These are phyloP conservation scores for Ciconia stormi DNA, from an alignment of 2,113 vertebrate genomes.

Conservation along the genomic window DNA sequence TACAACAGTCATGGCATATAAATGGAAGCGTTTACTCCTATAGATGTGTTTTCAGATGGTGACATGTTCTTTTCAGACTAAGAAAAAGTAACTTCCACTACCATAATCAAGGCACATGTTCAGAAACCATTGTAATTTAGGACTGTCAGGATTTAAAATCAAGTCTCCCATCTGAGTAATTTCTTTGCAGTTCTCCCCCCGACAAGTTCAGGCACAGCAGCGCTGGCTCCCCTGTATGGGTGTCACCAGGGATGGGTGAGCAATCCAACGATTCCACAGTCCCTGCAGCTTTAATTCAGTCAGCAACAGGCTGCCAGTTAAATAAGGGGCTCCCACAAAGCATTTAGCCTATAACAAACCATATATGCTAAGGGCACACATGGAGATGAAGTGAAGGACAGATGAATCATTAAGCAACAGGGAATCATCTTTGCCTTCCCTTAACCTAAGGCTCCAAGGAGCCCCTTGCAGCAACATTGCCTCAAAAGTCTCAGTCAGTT, in stretches of 20 bases:
- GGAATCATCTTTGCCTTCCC: background rate
- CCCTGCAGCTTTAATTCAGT: background rate
- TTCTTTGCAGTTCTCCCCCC: background rate
- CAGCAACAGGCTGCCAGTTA: background rate
- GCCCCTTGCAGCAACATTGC: background rate
- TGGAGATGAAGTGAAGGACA: background rate
- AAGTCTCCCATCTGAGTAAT: background rate
- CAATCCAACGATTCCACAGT: background rate
- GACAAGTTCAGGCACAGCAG: background rate
- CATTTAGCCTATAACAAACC: background rate
- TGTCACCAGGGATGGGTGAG: rapidly evolving
- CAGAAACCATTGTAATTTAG: background rate
- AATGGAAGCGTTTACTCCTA: background rate
- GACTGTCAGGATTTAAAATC: background rate
- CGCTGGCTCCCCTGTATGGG: rapidly evolving
- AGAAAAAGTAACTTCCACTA: background rate
- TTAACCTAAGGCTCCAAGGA: background rate
- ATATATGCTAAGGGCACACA: background rate
- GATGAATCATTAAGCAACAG: background rate
- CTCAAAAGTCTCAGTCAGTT: background rate
- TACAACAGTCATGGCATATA: background rate
- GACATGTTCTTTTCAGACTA: background rate
- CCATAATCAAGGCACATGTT: background rate
- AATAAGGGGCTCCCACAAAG: background rate
- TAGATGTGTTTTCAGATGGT: background rate